Base-by-base conservation (phyloP, 2,888 invertebrate species). In the Polymixis lichenea region DNA sequence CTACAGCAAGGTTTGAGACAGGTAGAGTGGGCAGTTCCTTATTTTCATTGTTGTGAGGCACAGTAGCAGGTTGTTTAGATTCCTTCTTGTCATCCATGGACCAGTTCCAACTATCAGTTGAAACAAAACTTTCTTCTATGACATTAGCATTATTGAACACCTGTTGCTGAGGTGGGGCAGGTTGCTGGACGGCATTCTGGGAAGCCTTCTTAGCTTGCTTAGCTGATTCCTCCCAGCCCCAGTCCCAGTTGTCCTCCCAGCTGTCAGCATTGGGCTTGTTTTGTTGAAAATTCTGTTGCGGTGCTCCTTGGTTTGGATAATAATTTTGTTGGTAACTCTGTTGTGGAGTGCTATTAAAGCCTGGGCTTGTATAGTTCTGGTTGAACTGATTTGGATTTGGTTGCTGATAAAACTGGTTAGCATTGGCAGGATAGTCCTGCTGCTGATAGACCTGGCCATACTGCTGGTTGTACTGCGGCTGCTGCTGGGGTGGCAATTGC, bases 51-150 rank as follows among this genome's bases (percentile, higher is more conserved):
- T 56, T 75, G 46, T 74, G 87, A 62, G 87, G 86, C n/a, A 83
- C 72, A 53, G 83, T 49, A 25, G 78, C 65, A 19, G 82, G 58
- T n/a, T 91, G 89, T 65, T 90, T 89, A 17, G 75, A 76, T 53
- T 93, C 93, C 67, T 93, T 93, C 78, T 94, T 95, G 17, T 97
- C 97, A 72, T 97, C 97, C 87, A 95, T 94, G 9, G 96, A 93
- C 97, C 97, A 98, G 90, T 97, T 97, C 97, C 97, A 98, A 61
- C 96, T 95, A 83, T 97, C 97, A 38, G 93, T 94, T 15, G 95
- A 92, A 25, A 93, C 95, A 92, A 98, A 97, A 89, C 97, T 97
- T 84, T 97, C 97, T 76, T 96, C 97, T 84, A 97, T 95, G 28
- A 95, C 91, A 92, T 96, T 97, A 65, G 96, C 95, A 93, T 96